Evolutionary conservation across 2,113 vertebrate species (phyloP), one percentile per base, ranked within the genome.

Genomic region (Oncorhynchus nerka): DNA sequence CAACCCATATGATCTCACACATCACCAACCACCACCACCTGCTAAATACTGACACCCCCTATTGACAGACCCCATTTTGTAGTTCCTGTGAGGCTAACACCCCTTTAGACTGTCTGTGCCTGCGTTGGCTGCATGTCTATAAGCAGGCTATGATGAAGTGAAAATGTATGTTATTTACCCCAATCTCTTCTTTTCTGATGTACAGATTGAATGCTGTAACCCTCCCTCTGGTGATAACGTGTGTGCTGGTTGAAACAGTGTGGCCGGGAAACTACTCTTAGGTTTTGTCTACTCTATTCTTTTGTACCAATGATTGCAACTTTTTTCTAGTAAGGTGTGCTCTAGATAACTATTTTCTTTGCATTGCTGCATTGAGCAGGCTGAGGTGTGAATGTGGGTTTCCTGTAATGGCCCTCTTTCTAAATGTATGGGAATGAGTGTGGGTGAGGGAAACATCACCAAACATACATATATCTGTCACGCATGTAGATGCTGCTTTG

Each of bases 291-390:
- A 30, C 77, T 79, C 2, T 4, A 68, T 79, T 68, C 28, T 84
- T 81, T 86, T 84, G 75, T 76, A 73, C 81, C 74, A 79, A 80
- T 83, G 84, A 68, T 74, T 88, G 12, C 9, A 59, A 69, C 81
- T 86, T 79, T 86, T 92, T 92, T 92, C 90, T 90, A 83, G 87
- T 91, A 86, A 92, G 49, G 71, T 76, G 79, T 87, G 80, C 85
- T 86, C 66, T 11, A 11, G 39, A 45, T 45, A 45, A 45, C 39
- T 45, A 45, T 45, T 3, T 45, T 45, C 39, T 45, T 45, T 45
- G 39, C 39, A 45, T 45, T 72, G 39, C 75, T 22, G 57, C 70
- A 69, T 79, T 65, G 57, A 81, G 65, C 62, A 39, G 73, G 78
- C 28, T 57, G 1, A 73, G 73, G 82, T 87, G 84, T 76, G 45